Evolutionary conservation across 92 coral and sea anemone genomes (phyloP).

Genomic region (Epizoanthus rinbou): DNA sequence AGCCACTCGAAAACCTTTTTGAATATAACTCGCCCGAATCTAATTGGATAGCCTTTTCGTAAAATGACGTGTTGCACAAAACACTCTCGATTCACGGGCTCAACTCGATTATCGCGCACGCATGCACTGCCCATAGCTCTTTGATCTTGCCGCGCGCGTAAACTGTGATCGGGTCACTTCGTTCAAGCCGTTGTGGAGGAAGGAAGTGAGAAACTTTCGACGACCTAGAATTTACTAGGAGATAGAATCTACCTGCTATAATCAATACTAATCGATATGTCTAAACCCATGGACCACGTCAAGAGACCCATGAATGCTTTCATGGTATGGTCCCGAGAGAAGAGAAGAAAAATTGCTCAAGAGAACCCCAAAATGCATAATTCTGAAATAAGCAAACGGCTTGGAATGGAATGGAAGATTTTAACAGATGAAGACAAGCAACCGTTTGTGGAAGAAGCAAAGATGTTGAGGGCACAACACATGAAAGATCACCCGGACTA

Average conservation of each 20-base stretch:
- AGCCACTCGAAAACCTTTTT: slow-evolving; percentile 73
- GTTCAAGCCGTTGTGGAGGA: slow-evolving; percentile 57
- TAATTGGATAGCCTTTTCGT: slow-evolving; percentile 97
- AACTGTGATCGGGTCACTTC: slow-evolving; percentile 63
- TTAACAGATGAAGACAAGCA: slow-evolving; percentile 91
- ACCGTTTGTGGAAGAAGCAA: slow-evolving; percentile 97
- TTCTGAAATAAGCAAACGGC: slow-evolving; percentile 97
- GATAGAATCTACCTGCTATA: slow-evolving; percentile 41
- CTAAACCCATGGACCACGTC: slow-evolving; percentile 86
- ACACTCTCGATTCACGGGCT: slow-evolving; percentile 59
- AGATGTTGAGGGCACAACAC: slow-evolving; percentile 90
- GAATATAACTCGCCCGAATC: slow-evolving; percentile 77
- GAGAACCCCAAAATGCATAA: slow-evolving; percentile 99
- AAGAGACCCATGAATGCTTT: slow-evolving; percentile 99
- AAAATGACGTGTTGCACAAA: slow-evolving; percentile 81
- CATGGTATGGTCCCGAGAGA: slow-evolving; percentile 99
- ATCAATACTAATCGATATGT: slow-evolving; percentile 50
- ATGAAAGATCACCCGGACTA: slow-evolving; percentile 99
- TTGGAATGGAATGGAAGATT: slow-evolving; percentile 97
- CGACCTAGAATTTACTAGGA: slow-evolving; percentile 92
- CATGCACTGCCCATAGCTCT: slow-evolving; percentile 75
- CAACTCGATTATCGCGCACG: slow-evolving; percentile 91
- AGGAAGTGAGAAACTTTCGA: slow-evolving; percentile 57
- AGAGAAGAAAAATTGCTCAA: slow-evolving; percentile 98
- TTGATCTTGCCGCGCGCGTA: slow-evolving; percentile 91